Conservation (phyloP, 2,888 invertebrate genomes). For the Calliphora vomitoria region DNA sequence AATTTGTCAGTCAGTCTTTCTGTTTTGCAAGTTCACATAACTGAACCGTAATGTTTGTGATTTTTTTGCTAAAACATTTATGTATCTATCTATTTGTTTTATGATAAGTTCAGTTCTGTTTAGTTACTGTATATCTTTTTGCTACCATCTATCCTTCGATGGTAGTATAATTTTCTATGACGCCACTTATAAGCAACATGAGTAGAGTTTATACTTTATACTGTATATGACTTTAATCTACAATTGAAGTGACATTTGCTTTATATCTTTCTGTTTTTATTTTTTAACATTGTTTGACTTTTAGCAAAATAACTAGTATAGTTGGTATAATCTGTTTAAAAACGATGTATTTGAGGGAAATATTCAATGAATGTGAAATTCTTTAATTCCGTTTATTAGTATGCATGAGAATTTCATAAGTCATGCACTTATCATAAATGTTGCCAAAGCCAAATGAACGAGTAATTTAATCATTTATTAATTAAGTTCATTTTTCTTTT, state of each 20-base stretch:
- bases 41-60: background rate
- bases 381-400: background rate
- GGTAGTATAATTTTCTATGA: slow-evolving; percentile 37
- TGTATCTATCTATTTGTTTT: background rate
- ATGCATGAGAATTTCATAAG: background rate
- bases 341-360: background rate
- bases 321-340: background rate
- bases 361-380: background rate
- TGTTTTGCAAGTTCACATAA: background rate
- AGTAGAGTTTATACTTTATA: slow-evolving; percentile 14
- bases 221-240: slow-evolving; percentile 18
- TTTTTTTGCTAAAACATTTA: slow-evolving; percentile 10
- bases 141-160: slow-evolving; percentile 10
- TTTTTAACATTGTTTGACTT: background rate
- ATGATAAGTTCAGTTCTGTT: slow-evolving; percentile 1
- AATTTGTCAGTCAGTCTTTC: background rate
- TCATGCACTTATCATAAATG: background rate
- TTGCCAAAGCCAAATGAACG: background rate
- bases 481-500: background rate
- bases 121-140: background rate
- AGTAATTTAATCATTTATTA: background rate
- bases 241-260: slow-evolving; percentile 42
- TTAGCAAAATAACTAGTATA: background rate
- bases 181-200: slow-evolving; percentile 3
- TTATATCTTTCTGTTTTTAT: slow-evolving; percentile 6